Conservation (phyloP, 2,888 invertebrate species). For the Eilema depressum region DNA sequence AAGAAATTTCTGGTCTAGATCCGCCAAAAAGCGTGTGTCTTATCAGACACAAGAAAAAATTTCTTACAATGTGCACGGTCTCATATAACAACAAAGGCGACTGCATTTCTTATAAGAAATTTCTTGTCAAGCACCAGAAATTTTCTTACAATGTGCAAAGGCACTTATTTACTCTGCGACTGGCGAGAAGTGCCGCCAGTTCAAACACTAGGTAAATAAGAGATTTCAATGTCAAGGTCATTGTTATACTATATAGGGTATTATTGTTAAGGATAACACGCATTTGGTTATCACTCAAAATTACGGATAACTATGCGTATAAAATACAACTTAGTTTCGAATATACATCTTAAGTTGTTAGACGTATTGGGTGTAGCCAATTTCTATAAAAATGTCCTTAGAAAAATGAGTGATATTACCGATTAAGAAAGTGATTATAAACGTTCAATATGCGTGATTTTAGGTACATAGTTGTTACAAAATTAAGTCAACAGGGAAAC, state of each 20-base stretch:
- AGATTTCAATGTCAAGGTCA: neutral
- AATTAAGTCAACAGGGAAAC: neutral
- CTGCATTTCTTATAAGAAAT: too few relatives aligned
- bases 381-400: too few relatives aligned
- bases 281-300: neutral
- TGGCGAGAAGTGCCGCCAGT: neutral
- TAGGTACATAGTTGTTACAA: neutral
- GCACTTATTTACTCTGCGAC: too few relatives aligned
- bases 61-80: too few relatives aligned
- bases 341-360: neutral
- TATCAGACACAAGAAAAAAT: too few relatives aligned
- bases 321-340: neutral
- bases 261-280: neutral
- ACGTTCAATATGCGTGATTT: neutral
- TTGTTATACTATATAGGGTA: neutral
- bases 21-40: too few relatives aligned
- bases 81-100: too few relatives aligned
- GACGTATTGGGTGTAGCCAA: neutral
- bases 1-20: too few relatives aligned
- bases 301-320: neutral
- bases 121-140: too few relatives aligned
- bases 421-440: neutral
- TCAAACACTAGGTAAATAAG: neutral
- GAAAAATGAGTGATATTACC: too few relatives aligned
- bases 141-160: too few relatives aligned